Conservation (phyloP, 1,140 invertebrate genomes). For the Sarcophaga bullata region DNA sequence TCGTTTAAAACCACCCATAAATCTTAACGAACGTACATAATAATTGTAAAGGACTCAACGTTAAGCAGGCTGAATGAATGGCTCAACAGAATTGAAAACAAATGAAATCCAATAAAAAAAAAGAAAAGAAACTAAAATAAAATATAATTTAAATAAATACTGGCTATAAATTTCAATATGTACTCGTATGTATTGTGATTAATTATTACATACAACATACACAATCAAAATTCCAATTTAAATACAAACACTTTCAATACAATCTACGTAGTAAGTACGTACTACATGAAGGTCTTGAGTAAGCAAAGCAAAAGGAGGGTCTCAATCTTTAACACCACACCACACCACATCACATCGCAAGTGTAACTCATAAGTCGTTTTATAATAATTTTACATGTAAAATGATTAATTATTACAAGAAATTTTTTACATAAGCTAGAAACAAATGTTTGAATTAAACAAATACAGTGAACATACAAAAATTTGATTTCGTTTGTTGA, state of each 20-base stretch:
- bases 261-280: no score
- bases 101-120: neutral
- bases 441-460: no score
- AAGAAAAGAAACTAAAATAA: neutral
- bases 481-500: no score
- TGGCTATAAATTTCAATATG: slow-evolving; percentile 12
- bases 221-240: neutral
- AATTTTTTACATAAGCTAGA: no score
- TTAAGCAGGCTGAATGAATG: neutral
- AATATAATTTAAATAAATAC: neutral
- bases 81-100: neutral
- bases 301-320: no score
- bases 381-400: no score
- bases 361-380: no score
- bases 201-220: neutral
- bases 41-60: neutral
- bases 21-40: neutral
- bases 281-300: no score
- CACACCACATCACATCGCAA: no score
- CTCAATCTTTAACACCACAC: no score
- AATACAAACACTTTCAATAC: neutral
- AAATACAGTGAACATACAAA: no score
- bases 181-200: slow-evolving; percentile 2
- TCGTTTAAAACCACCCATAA: slow-evolving; percentile 7
- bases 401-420: no score